phyloP scores from a whole-genome alignment of 2,888 invertebrate genomes.

The Drosophila merina region DNA sequence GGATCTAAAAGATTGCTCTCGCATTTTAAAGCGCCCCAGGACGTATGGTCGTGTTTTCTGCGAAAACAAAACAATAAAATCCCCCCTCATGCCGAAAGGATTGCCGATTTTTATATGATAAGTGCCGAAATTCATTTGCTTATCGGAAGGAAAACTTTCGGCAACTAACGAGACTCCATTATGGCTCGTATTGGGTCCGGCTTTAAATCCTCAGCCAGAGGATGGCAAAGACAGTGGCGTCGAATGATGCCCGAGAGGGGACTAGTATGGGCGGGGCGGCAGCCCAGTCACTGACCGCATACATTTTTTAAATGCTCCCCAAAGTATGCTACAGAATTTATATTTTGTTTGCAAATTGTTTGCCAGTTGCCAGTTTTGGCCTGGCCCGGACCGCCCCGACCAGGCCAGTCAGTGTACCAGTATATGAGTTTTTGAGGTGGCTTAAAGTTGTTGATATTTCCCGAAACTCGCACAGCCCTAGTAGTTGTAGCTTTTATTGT shows the following conservation, averaged over 20 bases:
- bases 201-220: conserved; percentile 12
- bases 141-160: conserved; percentile 22
- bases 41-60: conserved; percentile 34
- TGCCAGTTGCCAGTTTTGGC: conserved; percentile 32
- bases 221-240: not conserved
- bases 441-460: conserved; percentile 26
- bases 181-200: conserved; percentile 14
- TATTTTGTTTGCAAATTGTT: conserved; percentile 53
- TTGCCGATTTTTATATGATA: conserved; percentile 35
- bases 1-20: not conserved
- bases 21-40: conserved; percentile 33
- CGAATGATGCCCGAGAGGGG: not conserved
- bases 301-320: conserved; percentile 52
- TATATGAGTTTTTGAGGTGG: conserved; percentile 15
- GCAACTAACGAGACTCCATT: conserved; percentile 36
- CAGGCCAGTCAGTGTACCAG: not conserved
- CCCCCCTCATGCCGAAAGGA: conserved; percentile 15
- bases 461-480: not conserved
- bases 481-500: conserved; percentile 14
- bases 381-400: not conserved
- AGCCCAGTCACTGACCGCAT: conserved; percentile 44
- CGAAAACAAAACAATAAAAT: conserved; percentile 39
- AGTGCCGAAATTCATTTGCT: conserved; percentile 41
- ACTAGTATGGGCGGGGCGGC: not conserved
- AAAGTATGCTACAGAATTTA: conserved; percentile 43